Conservation (phyloP, 1,140 invertebrate genomes). For the Ceratosolen fusciceps region DNA sequence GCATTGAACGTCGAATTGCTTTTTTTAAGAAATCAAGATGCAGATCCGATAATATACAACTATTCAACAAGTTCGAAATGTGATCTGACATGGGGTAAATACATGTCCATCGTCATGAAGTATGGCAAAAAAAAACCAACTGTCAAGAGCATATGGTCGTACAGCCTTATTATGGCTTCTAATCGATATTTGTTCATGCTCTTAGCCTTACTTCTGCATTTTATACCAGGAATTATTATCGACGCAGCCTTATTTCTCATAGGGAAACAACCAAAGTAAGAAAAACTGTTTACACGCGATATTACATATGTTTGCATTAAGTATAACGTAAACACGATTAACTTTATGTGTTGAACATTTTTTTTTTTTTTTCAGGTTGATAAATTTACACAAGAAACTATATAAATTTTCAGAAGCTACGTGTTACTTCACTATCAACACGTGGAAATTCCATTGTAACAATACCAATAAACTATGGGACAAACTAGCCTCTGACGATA, state of each 20-base stretch:
- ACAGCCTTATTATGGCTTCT: constrained; percentile 70
- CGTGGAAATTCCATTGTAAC: constrained; percentile 74
- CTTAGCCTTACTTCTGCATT: constrained; percentile 73
- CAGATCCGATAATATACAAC: constrained; percentile 71
- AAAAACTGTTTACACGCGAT: background rate
- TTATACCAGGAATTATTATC: constrained; percentile 75
- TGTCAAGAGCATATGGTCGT: constrained; percentile 71
- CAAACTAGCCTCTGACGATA: constrained; percentile 70
- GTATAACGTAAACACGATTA: background rate
- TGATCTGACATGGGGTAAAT: constrained; percentile 69
- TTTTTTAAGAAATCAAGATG: constrained; percentile 57
- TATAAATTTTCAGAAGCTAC: constrained; percentile 73
- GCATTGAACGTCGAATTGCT: no score
- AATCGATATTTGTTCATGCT: constrained; percentile 67
- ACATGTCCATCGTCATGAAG: constrained; percentile 67
- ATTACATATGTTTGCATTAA: background rate
- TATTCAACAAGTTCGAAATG: constrained; percentile 66
- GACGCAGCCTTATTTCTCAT: constrained; percentile 71
- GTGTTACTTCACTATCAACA: constrained; percentile 74
- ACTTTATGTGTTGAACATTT: background rate
- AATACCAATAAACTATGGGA: constrained; percentile 72
- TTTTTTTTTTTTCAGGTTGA: constrained; percentile 64
- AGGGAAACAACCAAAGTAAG: constrained; percentile 73
- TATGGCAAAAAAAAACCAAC: constrained; percentile 66
- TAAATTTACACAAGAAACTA: constrained; percentile 75